Base-by-base conservation (phyloP, 1,140 invertebrate genomes). In the Caerostris extrusa region DNA sequence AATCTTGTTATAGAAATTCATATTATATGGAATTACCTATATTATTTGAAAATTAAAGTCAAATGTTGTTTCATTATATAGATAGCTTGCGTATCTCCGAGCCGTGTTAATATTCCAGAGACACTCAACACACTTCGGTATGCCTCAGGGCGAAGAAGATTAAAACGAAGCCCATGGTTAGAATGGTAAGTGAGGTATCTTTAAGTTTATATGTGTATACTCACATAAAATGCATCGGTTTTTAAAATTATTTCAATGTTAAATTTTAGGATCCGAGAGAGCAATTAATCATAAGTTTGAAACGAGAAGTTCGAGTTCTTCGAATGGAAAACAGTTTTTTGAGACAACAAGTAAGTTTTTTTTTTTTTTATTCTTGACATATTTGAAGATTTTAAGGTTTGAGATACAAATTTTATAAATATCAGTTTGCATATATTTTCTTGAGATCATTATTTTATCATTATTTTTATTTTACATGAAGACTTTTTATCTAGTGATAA, bases 31-130 rank as follows among this genome's bases (percentile, higher is more conserved):
- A 34, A 34, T 34, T 34, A 2, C 34, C 2, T 34, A 34, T 34
- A 34, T 34, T 34, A 34, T 34, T 34, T 2, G 34, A 34, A 34
- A 34, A 34, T 1, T 34, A 34, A 34, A 34, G 34, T 2, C 34
- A 34, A 34, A 34, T 34, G 34, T 10, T 61, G 64, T 53, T 85
- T 53, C 55, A 3, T 96, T 85, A 34, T 34, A 34, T 96, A 98
- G 98, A 99, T 99, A 95, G 99, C 99, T 1, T 98, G 98, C 95
- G 97, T 98, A 93, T 98, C 98, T 0, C 98, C 98, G 17, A 97
- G 98, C 0, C 97, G 97, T 95, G 98, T 97, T 0, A 99, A 99
- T 96, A 96, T 98, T 93, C 97, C 97, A 94, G 99, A 99, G 96
- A 98, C 98, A 0, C 96, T 99, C 3, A 99, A 99, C 96, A 99